Base-by-base conservation (phyloP, 1,140 invertebrate genomes). In the Monomorium pharaonis region DNA sequence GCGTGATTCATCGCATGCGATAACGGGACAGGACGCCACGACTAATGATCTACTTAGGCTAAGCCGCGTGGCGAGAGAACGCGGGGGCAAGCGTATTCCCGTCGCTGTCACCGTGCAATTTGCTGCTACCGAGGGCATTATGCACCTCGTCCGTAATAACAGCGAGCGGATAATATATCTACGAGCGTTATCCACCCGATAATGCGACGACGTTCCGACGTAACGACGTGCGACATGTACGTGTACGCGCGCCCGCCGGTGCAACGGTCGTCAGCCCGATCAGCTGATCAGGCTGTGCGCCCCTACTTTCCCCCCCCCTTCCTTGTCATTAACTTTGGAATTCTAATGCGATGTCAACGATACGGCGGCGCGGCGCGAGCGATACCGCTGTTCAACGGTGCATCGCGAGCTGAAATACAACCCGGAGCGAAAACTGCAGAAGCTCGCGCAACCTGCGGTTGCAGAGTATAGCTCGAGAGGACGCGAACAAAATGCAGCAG, bases 91-190 rank as follows among this genome's bases (percentile, higher is more conserved):
- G 56, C 70, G 60, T 14, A 21, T 51, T 60, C 74, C 74, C 80
- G 63, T 67, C 63, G 54, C 69, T 75, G 80, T 69, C 83, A 78
- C 75, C 86, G 67, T 70, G 44, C 87, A 89, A 89, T 89, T 89
- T 85, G 74, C 60, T 54, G 30, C 81, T 56, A 44, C 65, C 27
- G 24, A 18, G 24, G 51, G 30, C 42, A 51, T 84, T 75, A 54
- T 72, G 27, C 67, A 27, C n/a, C 51, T 87, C 63, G 58, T n/a
- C 74, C 77, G 58, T 56, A 85, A 42, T 54, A 49, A 54, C 47
- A 85, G 62, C 78, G 44, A 75, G 33, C 44, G 33, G 44, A 47
- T 24, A 60, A 62, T 74, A 21, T 49, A 62, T 69, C 56, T n/a
- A 54, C 70, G 60, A 69, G 70, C 44, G 5, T 56, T 77, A 63